Percentiles rank a stretch among this genome's conserved stretches.
These are phyloP conservation scores for Reticulitermes speratus DNA, from an alignment of 1,140 invertebrate genomes.

Conservation along the genomic window DNA sequence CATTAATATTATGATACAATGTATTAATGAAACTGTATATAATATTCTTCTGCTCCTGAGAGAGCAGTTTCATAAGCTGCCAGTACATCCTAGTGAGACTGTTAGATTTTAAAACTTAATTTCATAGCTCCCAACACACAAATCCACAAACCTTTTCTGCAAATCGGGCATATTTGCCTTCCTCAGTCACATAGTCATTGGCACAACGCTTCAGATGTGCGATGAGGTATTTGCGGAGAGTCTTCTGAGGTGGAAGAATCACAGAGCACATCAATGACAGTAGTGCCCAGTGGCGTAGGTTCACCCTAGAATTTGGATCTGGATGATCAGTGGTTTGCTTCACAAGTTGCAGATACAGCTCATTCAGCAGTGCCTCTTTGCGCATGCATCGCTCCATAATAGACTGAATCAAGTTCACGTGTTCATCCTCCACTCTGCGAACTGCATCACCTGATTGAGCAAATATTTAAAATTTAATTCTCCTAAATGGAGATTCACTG, in stretches of 20 bases:
- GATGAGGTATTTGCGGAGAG: slow-evolving; percentile 84
- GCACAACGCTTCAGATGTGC: slow-evolving; percentile 86
- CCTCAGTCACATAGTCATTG: slow-evolving; percentile 86
- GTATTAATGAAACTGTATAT: no score
- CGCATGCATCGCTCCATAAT: slow-evolving; percentile 88
- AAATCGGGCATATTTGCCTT: slow-evolving; percentile 92
- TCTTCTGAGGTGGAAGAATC: slow-evolving; percentile 78
- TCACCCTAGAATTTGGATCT: slow-evolving; percentile 85
- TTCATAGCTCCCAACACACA: background rate
- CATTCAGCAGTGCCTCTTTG: slow-evolving; percentile 83
- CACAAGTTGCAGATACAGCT: slow-evolving; percentile 90
- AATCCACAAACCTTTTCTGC: slow-evolving; percentile 73
- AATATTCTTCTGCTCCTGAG: no score
- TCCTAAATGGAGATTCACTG: background rate
- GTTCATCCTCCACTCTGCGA: slow-evolving; percentile 76
- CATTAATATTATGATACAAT: no score
- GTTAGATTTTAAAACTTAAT: no score
- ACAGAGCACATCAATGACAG: slow-evolving; percentile 86
- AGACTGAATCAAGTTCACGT: slow-evolving; percentile 82
- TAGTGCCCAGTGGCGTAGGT: slow-evolving; percentile 88
- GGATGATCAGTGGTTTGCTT: slow-evolving; percentile 92
- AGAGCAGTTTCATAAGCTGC: no score
- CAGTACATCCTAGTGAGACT: no score
- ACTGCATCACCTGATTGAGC: slow-evolving; percentile 51
- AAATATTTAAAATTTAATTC: background rate